A percentile compares a stretch with the other conserved stretches of the same genome.
Conservation (phyloP, 2,797 vertebrate species). For the Pteronotus mesoamericanus region DNA sequence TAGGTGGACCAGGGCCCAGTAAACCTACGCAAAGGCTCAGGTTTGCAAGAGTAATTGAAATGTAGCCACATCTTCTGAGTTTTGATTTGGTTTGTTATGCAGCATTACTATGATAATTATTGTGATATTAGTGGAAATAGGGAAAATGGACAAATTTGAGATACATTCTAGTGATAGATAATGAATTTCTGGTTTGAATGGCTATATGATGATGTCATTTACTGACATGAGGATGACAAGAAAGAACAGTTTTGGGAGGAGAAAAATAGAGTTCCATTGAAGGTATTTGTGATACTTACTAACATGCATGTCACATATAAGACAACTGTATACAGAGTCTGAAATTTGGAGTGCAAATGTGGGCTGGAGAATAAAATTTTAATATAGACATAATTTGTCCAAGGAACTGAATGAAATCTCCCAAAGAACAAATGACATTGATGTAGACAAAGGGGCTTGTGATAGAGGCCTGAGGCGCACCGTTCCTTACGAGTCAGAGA, state of each 20-base stretch:
- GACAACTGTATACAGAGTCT: neutral
- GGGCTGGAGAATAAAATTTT: neutral
- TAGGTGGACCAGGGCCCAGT: neutral
- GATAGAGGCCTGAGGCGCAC: neutral
- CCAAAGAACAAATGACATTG: neutral
- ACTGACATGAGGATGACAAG: neutral
- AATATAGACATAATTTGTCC: neutral
- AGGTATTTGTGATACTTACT: neutral
- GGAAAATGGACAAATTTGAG: neutral
- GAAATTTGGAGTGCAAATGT: neutral
- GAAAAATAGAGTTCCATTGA: neutral
- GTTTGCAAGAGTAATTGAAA: neutral
- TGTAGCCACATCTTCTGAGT: neutral
- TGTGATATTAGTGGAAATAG: neutral
- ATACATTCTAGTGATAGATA: neutral
- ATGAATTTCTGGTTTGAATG: neutral
- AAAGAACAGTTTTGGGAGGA: neutral
- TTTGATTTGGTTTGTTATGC: neutral
- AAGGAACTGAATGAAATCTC: neutral
- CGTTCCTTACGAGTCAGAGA: neutral
- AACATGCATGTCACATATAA: neutral
- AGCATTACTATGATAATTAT: neutral
- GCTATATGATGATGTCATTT: neutral
- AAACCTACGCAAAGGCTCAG: neutral
- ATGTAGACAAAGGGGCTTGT: neutral